phyloP scores from a whole-genome alignment of 2,797 vertebrate species.

The Leucoraja ocellata region DNA sequence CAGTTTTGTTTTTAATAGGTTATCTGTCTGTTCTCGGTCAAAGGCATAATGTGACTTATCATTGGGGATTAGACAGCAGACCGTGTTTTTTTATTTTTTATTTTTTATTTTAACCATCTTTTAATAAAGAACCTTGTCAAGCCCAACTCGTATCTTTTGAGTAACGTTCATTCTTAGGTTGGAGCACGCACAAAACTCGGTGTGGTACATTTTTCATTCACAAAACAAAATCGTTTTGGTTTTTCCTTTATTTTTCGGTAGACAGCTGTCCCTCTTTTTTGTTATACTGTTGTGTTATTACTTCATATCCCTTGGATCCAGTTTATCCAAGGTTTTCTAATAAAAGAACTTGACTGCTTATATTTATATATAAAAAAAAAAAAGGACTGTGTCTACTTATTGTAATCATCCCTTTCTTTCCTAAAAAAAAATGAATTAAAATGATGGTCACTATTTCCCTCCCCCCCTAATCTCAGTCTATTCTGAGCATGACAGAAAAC shows the following conservation, averaged over 20 bases:
- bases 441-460: background rate
- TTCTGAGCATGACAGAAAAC: background rate
- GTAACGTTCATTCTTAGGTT: background rate
- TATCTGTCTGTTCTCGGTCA: background rate
- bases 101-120: background rate
- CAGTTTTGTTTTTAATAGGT: background rate
- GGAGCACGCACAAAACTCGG: background rate
- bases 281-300: background rate
- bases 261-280: background rate
- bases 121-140: background rate
- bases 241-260: background rate
- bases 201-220: background rate
- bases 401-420: constrained; percentile 2
- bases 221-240: background rate
- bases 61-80: background rate
- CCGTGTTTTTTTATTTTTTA: background rate
- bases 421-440: background rate
- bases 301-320: background rate
- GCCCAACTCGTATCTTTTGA: background rate
- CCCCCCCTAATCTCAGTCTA: background rate
- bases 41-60: background rate
- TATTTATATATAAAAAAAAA: background rate
- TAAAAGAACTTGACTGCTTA: background rate
- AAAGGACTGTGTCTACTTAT: background rate
- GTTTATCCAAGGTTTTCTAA: constrained; percentile 23